Evolutionary conservation across 2,888 invertebrate genomes (phyloP), one percentile per base, ranked within the genome.

Genomic region (Pseudococcus jackbeardsleyi): DNA sequence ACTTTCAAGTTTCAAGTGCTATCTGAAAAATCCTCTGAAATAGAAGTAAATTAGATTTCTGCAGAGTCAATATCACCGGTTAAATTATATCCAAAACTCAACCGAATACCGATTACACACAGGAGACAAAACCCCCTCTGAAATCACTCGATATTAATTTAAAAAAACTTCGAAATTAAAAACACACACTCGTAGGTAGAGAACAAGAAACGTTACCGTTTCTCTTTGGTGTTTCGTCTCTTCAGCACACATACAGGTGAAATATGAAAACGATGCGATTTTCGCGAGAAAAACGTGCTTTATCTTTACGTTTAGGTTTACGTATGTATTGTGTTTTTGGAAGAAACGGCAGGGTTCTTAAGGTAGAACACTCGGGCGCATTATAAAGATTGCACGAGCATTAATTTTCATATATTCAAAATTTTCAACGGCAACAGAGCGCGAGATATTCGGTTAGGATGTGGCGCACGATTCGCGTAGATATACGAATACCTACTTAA

Each of bases 401-500:
- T 72, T 72, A 72, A 72, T 72, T 72, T 72, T 33, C 68, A 72
- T 72, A 72, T 72, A 72, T 72, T 72, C 68, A 72, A 72, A 72
- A 72, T 33, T 72, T 72, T 72, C 68, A 22, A 72, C 68, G 15
- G 12, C 68, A 11, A 72, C 68, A 72, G 26, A 33, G 26, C 26
- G 22, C 68, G 12, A 22, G 33, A 72, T 26, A 72, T 72, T 72
- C 12, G 26, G 33, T 72, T 72, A 72, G 33, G 26, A 72, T 26
- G 68, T 72, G 59, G n/a, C 8, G 19, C 19, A 59, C 19, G 59
- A 7, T 59, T 59, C 59, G 19, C 19, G 5, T 54, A 59, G 19
- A 19, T 59, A 59, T 59, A 59, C 19, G 59, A 19, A 59, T 19
- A 59, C 6, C 19, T 59, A 33, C 26, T 33, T 33, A 33, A 33